A percentile compares a stretch with the other conserved stretches of the same genome.
phyloP scores from a whole-genome alignment of 2,113 vertebrate genomes.

The Odocoileus hemionus region DNA sequence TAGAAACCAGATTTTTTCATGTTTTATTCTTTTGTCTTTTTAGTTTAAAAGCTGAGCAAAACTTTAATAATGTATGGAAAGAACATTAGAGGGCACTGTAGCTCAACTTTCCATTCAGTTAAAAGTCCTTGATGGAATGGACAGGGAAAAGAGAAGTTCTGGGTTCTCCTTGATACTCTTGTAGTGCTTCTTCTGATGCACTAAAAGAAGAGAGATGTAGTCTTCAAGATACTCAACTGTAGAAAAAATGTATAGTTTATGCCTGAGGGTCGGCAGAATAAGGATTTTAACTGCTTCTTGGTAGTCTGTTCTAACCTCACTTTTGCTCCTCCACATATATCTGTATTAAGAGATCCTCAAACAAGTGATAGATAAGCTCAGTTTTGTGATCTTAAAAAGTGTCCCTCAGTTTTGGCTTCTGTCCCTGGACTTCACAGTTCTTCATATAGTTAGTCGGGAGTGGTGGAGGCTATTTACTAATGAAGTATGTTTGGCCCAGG shows the following conservation, averaged over 20 bases:
- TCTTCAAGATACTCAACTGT: neutral
- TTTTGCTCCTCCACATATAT: neutral
- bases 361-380: neutral
- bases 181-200: neutral
- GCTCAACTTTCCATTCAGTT: slow-evolving; percentile 41
- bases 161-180: neutral
- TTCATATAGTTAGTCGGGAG: neutral
- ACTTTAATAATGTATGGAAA: neutral
- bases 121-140: neutral
- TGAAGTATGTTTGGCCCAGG: neutral
- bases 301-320: neutral
- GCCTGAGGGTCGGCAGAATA: neutral
- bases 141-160: neutral
- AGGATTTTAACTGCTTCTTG: neutral
- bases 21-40: neutral
- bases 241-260: neutral
- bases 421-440: neutral
- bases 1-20: neutral
- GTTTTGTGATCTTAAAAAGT: neutral
- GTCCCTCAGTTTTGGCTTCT: neutral
- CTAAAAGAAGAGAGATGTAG: neutral
- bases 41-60: neutral
- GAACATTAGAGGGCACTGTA: slow-evolving; percentile 60
- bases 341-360: neutral
- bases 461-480: neutral